phyloP scores from a whole-genome alignment of 2,113 vertebrate genomes.

The Coptodon bakossiorum region DNA sequence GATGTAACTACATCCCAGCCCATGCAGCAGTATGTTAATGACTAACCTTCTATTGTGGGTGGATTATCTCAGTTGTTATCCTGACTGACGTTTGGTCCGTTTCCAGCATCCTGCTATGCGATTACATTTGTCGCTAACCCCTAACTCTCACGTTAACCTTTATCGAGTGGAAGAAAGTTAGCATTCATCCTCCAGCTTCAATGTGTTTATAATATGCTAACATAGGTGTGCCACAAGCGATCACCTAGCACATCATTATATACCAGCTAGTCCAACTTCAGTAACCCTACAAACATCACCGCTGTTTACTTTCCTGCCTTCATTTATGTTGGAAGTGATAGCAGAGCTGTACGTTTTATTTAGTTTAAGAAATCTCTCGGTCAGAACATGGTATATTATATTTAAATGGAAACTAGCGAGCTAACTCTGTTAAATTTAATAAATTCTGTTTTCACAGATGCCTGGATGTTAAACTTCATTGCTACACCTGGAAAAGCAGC shows the following conservation, averaged over 20 bases:
- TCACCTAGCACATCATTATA: not conserved
- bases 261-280: not conserved
- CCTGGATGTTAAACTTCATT: not conserved
- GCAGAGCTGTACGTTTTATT: not conserved
- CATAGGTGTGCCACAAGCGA: rapidly evolving
- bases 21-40: not conserved
- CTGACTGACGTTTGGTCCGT: not conserved
- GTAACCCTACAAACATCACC: not conserved
- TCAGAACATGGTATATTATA: not conserved
- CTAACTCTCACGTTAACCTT: not conserved
- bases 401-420: not conserved
- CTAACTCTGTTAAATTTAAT: not conserved
- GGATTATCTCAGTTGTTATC: not conserved
- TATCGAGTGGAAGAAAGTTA: not conserved
- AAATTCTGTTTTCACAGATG: not conserved
- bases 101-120: not conserved
- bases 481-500: not conserved
- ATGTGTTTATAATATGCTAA: not conserved
- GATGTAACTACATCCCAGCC: not conserved
- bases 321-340: not conserved
- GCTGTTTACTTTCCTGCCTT: not conserved
- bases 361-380: not conserved
- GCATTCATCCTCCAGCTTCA: not conserved
- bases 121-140: not conserved
- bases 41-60: not conserved